Conservation (phyloP, 2,113 vertebrate genomes). For the Todiramphus saurophagus region DNA sequence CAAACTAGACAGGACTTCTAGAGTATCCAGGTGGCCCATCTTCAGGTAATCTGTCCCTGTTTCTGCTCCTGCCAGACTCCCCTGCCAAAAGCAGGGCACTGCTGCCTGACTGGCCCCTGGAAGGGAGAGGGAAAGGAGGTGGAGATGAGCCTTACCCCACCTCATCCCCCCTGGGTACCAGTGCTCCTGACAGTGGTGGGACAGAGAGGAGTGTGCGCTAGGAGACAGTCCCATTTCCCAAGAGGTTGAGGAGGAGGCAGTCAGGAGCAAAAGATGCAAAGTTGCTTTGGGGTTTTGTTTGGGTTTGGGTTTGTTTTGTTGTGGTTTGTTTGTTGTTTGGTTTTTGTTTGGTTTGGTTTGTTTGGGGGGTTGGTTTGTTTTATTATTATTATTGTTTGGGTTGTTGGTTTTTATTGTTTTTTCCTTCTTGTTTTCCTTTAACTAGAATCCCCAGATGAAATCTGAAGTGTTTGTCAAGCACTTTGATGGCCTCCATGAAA, state of each 20-base stretch:
- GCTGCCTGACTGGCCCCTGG: neutral
- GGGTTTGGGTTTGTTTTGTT: too few species aligned
- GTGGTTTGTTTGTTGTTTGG: too few species aligned
- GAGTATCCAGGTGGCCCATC: neutral
- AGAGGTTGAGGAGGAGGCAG: neutral
- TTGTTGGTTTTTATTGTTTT: neutral
- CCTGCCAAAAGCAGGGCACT: neutral
- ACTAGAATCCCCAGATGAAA: neutral
- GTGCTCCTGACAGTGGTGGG: neutral
- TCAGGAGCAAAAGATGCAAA: neutral
- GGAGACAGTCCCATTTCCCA: neutral
- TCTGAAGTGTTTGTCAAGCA: neutral
- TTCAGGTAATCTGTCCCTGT: neutral
- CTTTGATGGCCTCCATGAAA: neutral
- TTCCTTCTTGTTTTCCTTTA: neutral
- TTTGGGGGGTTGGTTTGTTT: neutral
- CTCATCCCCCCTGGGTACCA: rapidly evolving
- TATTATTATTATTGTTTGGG: neutral
- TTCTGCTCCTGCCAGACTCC: neutral
- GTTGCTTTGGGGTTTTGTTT: neutral
- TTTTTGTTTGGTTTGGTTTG: too few species aligned
- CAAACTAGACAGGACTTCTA: neutral
- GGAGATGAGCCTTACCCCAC: neutral
- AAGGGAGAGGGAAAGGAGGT: neutral
- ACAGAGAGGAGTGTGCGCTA: neutral